Base-by-base conservation (phyloP, 2,888 invertebrate species). In the Drosophila buzzatii region DNA sequence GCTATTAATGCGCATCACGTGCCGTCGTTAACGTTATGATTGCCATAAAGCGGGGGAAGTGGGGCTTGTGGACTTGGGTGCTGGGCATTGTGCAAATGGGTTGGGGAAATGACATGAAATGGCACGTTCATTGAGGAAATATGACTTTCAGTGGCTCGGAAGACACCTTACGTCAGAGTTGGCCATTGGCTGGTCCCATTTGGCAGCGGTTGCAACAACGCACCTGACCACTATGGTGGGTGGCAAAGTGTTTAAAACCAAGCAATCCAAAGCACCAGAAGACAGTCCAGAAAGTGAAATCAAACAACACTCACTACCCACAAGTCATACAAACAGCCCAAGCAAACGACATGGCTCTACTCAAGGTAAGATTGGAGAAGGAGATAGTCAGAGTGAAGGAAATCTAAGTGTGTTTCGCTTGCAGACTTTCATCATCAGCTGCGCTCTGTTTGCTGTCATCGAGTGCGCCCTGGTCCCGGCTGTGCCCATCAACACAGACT, bases 91-190 rank as follows among this genome's bases (percentile, higher is more conserved):
- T 62, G 85, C 56, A 82, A 79, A 41, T 33, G 20, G 52, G 51
- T 37, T 37, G 31, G 45, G 3, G 57, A 42, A 62, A 51, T 75
- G 60, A 66, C 75, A 41, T 16, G 41, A n/a, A 16, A 41, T 81
- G 91, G 91, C 92, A 91, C 92, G 91, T 91, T 66, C 63, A 67
- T 64, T 89, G 79, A 75, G 76, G 88, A 78, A 91, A 91, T 76
- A 47, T 69, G 33, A 51, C 3, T 37, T 16, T 31, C 37, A 44
- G 31, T 27, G 53, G 59, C 16, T 27, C 35, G 69, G 51, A 51
- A 62, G 62, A 60, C 55, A 35, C 35, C 57, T 82, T 88, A 67
- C 82, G 60, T 84, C 89, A 88, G 66, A 23, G 18, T n/a, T 23
- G 35, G 42, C 31, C 33, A 64, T 60, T 65, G 55, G 59, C 58